phyloP scores from a whole-genome alignment of 2,888 invertebrate species.

The Orchesella flavescens region DNA sequence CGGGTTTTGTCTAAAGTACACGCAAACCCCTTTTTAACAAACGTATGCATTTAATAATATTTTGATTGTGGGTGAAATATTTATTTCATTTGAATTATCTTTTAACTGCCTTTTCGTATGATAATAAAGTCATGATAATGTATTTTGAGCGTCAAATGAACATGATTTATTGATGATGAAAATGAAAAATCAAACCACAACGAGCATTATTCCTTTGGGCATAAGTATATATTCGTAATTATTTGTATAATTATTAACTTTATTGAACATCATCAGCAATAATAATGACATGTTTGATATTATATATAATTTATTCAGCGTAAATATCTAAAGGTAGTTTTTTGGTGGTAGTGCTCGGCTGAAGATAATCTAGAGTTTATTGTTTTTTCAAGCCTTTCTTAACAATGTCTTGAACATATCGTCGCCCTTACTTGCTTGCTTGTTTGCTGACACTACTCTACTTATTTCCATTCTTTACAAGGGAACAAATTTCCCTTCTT shows the following conservation, averaged over 20 bases:
- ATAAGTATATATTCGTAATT: constrained; percentile 12
- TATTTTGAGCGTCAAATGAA: neutral
- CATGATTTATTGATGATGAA: neutral
- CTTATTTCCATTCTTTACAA: neutral
- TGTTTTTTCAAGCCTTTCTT: constrained; percentile 67
- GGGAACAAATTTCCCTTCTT: neutral
- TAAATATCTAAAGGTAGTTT: constrained; percentile 65
- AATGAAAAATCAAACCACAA: neutral
- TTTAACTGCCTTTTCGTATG: too few relatives aligned
- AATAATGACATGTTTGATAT: constrained; percentile 63
- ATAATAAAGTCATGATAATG: neutral
- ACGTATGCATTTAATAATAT: neutral
- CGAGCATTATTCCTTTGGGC: neutral
- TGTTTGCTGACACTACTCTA: constrained; percentile 27
- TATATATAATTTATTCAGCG: constrained; percentile 56
- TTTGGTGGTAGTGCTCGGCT: constrained; percentile 67
- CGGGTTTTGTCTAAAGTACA: constrained; percentile 67
- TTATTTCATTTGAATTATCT: too few relatives aligned
- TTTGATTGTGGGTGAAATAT: too few relatives aligned
- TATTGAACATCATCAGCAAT: constrained; percentile 67
- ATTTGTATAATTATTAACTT: constrained; percentile 57
- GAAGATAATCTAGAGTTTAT: constrained; percentile 66
- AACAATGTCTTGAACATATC: constrained; percentile 64
- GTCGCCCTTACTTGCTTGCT: constrained; percentile 38
- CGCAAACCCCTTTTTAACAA: constrained; percentile 61